A percentile compares a stretch with the other conserved stretches of the same genome.
These are phyloP conservation scores for Tinea trinotella DNA, from an alignment of 2,888 invertebrate genomes.

Conservation along the genomic window DNA sequence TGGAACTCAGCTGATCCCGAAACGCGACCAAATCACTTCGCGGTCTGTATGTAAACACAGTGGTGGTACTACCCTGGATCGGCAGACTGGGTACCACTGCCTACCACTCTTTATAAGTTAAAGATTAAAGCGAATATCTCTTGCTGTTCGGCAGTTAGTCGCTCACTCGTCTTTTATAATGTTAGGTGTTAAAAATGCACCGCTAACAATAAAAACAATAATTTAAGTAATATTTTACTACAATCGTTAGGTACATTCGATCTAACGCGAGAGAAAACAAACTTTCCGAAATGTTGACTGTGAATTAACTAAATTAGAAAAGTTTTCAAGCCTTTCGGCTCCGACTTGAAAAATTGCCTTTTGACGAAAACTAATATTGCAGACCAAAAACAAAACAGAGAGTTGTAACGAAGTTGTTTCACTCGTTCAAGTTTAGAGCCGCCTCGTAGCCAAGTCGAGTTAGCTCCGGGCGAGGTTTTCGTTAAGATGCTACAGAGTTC, in stretches of 20 bases:
- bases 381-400: conserved; percentile 59
- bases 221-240: conserved; percentile 37
- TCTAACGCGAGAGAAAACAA: conserved; percentile 35
- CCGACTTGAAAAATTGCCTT: conserved; percentile 66
- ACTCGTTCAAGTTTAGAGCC: conserved; percentile 52
- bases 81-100: too few species aligned
- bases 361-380: conserved; percentile 70
- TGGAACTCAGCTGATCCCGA: too few species aligned
- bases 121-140: too few species aligned
- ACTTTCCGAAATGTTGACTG: conserved; percentile 46
- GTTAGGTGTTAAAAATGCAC: too few species aligned
- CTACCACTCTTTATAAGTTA: too few species aligned
- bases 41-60: too few species aligned
- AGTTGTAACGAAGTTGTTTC: conserved; percentile 68
- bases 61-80: too few species aligned
- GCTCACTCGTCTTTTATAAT: too few species aligned
- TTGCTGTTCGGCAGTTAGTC: too few species aligned
- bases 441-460: conserved; percentile 25
- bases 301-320: conserved; percentile 69
- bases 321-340: conserved; percentile 62
- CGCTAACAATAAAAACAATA: conserved; percentile 37
- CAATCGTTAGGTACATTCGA: conserved; percentile 41
- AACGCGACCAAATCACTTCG: too few species aligned
- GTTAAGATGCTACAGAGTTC: conserved; percentile 28
- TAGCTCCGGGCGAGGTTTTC: conserved; percentile 34